These are phyloP conservation scores for Gymnoscopelus microlampas DNA, from an alignment of 2,797 vertebrate species.

Conservation along the genomic window DNA sequence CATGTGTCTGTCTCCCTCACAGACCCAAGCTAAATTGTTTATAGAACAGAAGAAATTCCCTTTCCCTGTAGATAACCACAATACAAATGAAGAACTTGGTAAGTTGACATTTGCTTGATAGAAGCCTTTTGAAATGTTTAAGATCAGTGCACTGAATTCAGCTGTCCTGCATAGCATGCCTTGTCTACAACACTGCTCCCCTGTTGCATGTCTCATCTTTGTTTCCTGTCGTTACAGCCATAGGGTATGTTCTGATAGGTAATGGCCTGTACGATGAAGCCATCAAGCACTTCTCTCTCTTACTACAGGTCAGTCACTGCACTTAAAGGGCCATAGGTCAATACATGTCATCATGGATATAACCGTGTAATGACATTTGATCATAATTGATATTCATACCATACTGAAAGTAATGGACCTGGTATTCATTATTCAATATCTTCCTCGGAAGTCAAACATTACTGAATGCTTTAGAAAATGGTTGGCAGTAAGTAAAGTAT, in stretches of 20 bases:
- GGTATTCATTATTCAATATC: no score
- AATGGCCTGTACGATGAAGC: slow-evolving; percentile 96
- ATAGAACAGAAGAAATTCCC: slow-evolving; percentile 95
- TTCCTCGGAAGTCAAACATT: no score
- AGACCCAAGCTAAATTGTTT: slow-evolving; percentile 95
- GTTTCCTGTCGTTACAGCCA: slow-evolving; percentile 81
- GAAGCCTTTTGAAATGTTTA: not conserved
- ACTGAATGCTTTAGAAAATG: no score
- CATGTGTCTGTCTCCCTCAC: slow-evolving; percentile 38
- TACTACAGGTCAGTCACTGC: slow-evolving; percentile 88
- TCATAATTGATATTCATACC: not conserved
- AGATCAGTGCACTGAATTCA: not conserved
- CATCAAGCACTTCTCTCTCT: slow-evolving; percentile 94
- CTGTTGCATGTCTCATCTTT: not conserved
- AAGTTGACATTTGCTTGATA: slow-evolving; percentile 43
- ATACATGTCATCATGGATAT: no score
- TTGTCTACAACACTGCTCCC: not conserved
- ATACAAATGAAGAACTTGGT: slow-evolving; percentile 96
- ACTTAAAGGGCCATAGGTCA: no score
- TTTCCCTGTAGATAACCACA: slow-evolving; percentile 90
- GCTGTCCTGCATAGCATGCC: no score
- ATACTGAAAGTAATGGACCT: not conserved
- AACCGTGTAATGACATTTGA: no score
- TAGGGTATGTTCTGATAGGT: slow-evolving; percentile 95
- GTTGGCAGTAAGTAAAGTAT: no score